A percentile compares a stretch with the other conserved stretches of the same genome.
phyloP scores from a whole-genome alignment of 2,797 vertebrate genomes.

The Poecilia wingei region DNA sequence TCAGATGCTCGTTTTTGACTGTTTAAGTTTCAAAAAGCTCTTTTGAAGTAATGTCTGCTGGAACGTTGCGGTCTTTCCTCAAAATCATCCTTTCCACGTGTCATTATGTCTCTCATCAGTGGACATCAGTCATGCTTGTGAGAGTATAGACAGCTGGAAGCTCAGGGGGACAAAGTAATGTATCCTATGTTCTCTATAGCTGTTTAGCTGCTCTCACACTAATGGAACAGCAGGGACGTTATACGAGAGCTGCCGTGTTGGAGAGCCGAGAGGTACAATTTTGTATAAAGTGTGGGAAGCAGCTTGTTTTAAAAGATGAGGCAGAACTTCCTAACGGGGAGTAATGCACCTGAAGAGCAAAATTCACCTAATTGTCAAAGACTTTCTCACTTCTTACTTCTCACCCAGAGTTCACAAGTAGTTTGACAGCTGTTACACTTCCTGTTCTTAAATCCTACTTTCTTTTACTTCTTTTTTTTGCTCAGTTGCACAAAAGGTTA shows the following conservation, averaged over 20 bases:
- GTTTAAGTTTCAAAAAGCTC: neutral
- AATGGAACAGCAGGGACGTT: constrained; percentile 12
- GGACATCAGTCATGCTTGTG: neutral
- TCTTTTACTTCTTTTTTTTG: neutral
- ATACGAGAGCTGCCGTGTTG: constrained; percentile 10
- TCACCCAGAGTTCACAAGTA: neutral
- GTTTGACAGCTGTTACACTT: neutral
- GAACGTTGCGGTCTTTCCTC: constrained; percentile 33
- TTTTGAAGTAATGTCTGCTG: constrained; percentile 38
- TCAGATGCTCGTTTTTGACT: neutral
- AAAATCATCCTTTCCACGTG: constrained; percentile 25
- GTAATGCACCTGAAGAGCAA: constrained; percentile 43
- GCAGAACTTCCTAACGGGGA: neutral
- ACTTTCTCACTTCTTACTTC: neutral
- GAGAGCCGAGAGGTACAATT: constrained; percentile 25
- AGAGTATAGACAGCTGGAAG: neutral
- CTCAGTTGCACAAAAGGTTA: neutral
- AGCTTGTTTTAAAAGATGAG: constrained; percentile 4
- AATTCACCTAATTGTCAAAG: constrained; percentile 16
- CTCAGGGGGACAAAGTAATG: constrained; percentile 5
- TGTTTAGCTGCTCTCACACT: constrained; percentile 5
- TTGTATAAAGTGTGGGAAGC: constrained; percentile 22
- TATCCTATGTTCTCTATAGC: constrained; percentile 4
- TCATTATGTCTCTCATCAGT: constrained; percentile 23
- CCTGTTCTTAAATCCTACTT: neutral